Evolutionary conservation across 2,888 invertebrate species (phyloP), one percentile per base, ranked within the genome.

Genomic region (Uloborus plumipes): DNA sequence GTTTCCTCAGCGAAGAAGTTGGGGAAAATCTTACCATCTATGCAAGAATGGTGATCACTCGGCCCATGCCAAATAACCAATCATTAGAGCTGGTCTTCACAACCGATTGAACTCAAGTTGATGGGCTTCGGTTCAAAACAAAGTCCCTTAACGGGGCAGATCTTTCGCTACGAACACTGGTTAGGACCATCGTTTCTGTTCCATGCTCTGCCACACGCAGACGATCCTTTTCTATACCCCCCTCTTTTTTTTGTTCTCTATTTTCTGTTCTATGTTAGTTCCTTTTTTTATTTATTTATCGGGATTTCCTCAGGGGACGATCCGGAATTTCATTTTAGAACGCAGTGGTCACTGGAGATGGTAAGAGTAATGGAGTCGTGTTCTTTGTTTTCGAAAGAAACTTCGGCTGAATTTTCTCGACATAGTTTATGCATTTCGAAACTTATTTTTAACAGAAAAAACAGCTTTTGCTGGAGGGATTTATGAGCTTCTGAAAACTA

Each of bases 61-160:
- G 67, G 73, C 62, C 53, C 73, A 55, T 80, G 49, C 74, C 74
- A 74, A 81, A 81, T 81, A 81, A 81, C 80, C 73, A 81, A 81
- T 81, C 74, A 80, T 80, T 80, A 80, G 69, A 64, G 66, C 59
- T 74, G 39, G 80, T 55, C 64, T 75, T 81, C 70, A 74, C 80
- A 81, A 75, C 74, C 74, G 80, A 81, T 81, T 81, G 79, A 73
- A 69, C 79, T 73, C 50, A 59, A 74, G 74, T 81, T 65, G 80
- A 74, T 74, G 69, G 80, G 49, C 70, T 64, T 70, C 55, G 53
- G 61, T 39, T 22, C 64, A 61, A 65, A 73, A 66, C 67, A 67
- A 58, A 26, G 74, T 74, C 62, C 80, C 73, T 69, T 53, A 64
- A 74, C 69, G 69, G 20, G 18, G 61, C 51, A 53, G 79, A 70